These are phyloP conservation scores for Scelioninae gen. 2 DNA, from an alignment of 2,888 invertebrate species.

Conservation along the genomic window DNA sequence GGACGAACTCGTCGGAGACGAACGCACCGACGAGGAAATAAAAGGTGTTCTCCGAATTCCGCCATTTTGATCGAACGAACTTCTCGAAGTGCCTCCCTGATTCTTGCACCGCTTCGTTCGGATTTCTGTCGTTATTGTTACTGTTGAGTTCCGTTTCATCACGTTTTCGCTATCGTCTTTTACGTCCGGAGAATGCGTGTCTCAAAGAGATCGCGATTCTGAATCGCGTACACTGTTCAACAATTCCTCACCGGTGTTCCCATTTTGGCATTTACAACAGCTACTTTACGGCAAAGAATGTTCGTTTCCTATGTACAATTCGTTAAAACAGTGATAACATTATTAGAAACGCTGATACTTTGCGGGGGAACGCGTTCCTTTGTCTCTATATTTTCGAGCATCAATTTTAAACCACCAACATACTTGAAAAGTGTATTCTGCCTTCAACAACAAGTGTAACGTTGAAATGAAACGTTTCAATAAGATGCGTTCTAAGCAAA, in stretches of 20 bases:
- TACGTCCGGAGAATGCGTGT: not conserved
- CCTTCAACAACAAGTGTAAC: constrained; percentile 44
- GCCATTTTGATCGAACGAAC: too few relatives aligned
- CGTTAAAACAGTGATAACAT: constrained; percentile 23
- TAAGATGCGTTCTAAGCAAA: constrained; percentile 30
- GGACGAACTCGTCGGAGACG: too few relatives aligned
- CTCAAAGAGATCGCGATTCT: constrained; percentile 31
- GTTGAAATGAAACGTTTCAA: constrained; percentile 15
- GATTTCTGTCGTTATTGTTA: not conserved
- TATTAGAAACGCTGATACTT: constrained; percentile 22
- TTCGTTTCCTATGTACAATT: constrained; percentile 39
- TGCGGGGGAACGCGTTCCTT: not conserved
- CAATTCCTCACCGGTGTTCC: constrained; percentile 4
- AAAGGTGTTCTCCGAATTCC: too few relatives aligned
- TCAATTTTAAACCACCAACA: too few relatives aligned
- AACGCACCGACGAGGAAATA: too few relatives aligned
- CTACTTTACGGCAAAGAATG: constrained; percentile 27
- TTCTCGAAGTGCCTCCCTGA: constrained; percentile 46
- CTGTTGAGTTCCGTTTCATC: too few relatives aligned
- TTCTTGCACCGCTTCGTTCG: not conserved
- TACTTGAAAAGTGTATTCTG: constrained; percentile 22
- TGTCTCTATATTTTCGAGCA: not conserved
- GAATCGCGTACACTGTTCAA: constrained; percentile 35
- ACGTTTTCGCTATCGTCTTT: too few relatives aligned
- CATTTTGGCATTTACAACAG: constrained; percentile 39